phyloP scores from a whole-genome alignment of 2,113 vertebrate genomes.

The Lophotis ruficrista region DNA sequence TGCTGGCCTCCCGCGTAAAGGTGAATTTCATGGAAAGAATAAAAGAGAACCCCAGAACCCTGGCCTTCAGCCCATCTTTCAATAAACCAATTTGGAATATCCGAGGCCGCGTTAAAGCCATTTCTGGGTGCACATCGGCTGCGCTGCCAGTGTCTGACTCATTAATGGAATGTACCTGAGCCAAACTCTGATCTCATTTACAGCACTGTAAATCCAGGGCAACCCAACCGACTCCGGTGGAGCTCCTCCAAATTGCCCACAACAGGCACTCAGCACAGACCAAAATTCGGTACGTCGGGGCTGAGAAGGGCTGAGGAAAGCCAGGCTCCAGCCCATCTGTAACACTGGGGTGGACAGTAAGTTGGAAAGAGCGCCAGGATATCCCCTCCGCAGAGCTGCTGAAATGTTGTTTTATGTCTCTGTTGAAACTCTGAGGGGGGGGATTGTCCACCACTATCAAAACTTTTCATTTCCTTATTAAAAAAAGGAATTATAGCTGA shows the following conservation, averaged over 20 bases:
- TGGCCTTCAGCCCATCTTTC: slow-evolving; percentile 53
- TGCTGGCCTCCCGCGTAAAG: slow-evolving; percentile 8
- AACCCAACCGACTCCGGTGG: slow-evolving; percentile 54
- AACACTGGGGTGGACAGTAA: background rate
- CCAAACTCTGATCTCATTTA: slow-evolving; percentile 73
- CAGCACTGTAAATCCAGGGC: slow-evolving; percentile 61
- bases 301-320: slow-evolving; percentile 27
- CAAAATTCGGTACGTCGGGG: slow-evolving; percentile 24
- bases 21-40: slow-evolving; percentile 58
- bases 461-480: background rate
- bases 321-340: slow-evolving; percentile 13
- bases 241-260: slow-evolving; percentile 64
- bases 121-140: slow-evolving; percentile 54
- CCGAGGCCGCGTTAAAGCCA: slow-evolving; percentile 51
- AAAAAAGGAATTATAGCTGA: background rate
- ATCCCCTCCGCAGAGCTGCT: background rate
- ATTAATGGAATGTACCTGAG: slow-evolving; percentile 65
- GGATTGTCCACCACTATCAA: background rate
- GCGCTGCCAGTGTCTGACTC: slow-evolving; percentile 62
- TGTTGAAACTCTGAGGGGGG: background rate
- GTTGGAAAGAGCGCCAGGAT: background rate
- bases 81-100: slow-evolving; percentile 61
- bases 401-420: background rate
- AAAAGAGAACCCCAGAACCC: slow-evolving; percentile 45
- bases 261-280: slow-evolving; percentile 46